A percentile compares a stretch with the other conserved stretches of the same genome.
Evolutionary conservation across 2,888 invertebrate genomes (phyloP).

Genomic region (Ectemnius cavifrons): DNA sequence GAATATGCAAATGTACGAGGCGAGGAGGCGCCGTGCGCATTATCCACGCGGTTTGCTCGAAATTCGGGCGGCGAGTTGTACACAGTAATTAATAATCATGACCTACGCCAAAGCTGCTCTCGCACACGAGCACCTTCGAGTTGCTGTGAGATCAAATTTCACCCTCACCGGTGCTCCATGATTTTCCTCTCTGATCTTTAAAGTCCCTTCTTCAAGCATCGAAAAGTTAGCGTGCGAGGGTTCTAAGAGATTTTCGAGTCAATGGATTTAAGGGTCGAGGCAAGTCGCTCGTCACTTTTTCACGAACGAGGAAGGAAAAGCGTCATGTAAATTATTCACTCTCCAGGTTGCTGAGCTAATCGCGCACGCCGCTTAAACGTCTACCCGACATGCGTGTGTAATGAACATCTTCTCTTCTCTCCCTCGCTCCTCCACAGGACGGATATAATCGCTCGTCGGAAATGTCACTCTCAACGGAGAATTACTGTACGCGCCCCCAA

Average conservation of each 20-base stretch:
- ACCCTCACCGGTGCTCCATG: too few species aligned
- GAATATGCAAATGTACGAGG: slow-evolving; percentile 61
- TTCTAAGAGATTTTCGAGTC: too few species aligned
- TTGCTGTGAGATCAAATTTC: too few species aligned
- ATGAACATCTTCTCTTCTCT: slow-evolving; percentile 41
- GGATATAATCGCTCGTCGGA: slow-evolving; percentile 50
- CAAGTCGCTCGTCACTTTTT: too few species aligned
- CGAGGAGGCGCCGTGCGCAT: slow-evolving; percentile 37
- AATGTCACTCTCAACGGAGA: slow-evolving; percentile 41
- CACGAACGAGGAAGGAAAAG: slow-evolving; percentile 38
- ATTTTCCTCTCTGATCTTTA: too few species aligned
- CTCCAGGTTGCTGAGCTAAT: slow-evolving; percentile 46
- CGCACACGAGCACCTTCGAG: too few species aligned
- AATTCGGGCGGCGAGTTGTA: slow-evolving; percentile 53
- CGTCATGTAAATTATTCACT: slow-evolving; percentile 58
- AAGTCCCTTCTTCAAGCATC: too few species aligned
- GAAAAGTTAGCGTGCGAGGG: too few species aligned
- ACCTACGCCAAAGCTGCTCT: slow-evolving; percentile 20
- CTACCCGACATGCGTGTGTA: slow-evolving; percentile 34
- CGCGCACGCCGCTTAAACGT: slow-evolving; percentile 39
- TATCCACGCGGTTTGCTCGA: slow-evolving; percentile 57
- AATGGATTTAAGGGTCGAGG: too few species aligned
- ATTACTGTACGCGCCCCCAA: slow-evolving; percentile 27
- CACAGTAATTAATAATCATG: slow-evolving; percentile 60
- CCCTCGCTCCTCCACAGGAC: slow-evolving; percentile 9